Evolutionary conservation across 2,797 vertebrate species (phyloP), one percentile per base, ranked within the genome.

Genomic region (Periophthalmus magnuspinnatus): DNA sequence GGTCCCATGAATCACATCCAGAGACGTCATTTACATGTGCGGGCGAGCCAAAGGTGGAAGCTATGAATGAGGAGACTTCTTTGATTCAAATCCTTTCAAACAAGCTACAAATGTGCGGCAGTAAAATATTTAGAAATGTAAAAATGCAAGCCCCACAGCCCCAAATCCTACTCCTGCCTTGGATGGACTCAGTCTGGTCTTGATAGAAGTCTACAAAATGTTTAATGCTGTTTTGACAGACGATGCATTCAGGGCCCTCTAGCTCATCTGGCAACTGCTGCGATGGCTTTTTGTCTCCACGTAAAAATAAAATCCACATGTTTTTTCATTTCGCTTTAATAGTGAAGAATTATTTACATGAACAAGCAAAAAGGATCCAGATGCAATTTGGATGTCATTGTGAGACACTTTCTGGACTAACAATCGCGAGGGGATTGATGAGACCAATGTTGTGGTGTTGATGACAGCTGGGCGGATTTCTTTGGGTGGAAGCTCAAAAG

Each of bases 261-360:
- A 75, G 75, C 81, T 81, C 59, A 78, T 84, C 80, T 85, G 81
- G 77, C 76, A 79, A 86, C 77, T 38, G 38, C 80, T 86, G 75
- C 66, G 16, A 77, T 68, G 61, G 71, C 59, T 41, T 74, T 88
- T 73, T 77, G 86, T 89, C 82, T 75, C 52, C 62, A 70, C 72
- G 81, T 17, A 13, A 75, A 83, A 88, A 83, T 82, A 79, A 74
- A 80, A 79, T 32, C 81, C 88, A 87, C 77, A 84, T 87, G 88
- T 75, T 82, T 72, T 83, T 79, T 75, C 78, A 71, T 80, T 88
- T 82, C 75, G 81, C 71, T 81, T 71, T 74, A 68, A 82, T 81
- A 71, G 76, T 17, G 34, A 60, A 64, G 74, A 74, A 75, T 82
- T 83, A 84, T 81, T 82, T 82, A 82, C 78, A 80, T 69, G 73